Evolutionary conservation across 1,140 invertebrate species (phyloP), one percentile per base, ranked within the genome.

Genomic region (Delia radicum): DNA sequence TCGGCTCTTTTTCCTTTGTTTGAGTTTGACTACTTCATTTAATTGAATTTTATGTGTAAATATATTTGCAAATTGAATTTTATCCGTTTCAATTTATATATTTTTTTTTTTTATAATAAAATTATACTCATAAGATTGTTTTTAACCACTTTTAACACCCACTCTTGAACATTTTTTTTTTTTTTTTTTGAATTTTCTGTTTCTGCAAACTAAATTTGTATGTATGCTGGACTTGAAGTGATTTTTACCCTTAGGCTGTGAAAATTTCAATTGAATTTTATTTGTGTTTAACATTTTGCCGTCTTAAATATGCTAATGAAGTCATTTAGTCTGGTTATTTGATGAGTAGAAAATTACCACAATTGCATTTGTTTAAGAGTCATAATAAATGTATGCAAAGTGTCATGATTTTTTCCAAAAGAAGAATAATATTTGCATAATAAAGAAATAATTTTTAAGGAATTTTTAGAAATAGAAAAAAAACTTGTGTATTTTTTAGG

Each of bases 231-330:
- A 67, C 26, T 18, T 29, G 12, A 29, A 21, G 63, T 67, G 63
- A 31, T 67, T 67, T 67, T 67, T 18, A 67, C 63, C 63, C 63
- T 67, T 67, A 67, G 63, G 63, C 63, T 31, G 63, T 67, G 63
- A 67, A 67, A 67, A 67, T 31, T 67, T 67, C 63, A 67, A 67
- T 67, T 67, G 63, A 67, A 67, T 67, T 67, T 67, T 28, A 29
- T 13, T 67, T 67, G 15, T 15, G 15, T 67, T 67, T 67, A 28
- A n/a, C 26, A 29, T 29, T 67, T 31, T 67, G 27, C 63, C 63
- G 27, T 67, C 27, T 29, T 63, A 7, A 13, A 27, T 67, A 67
- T 67, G 63, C 63, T 67, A 67, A 67, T 67, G 28, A 67, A 67
- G 63, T 67, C 63, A 67, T 67, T 67, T 67, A 29, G 27, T 29